phyloP scores from a whole-genome alignment of 2,113 vertebrate species.

The Atractosteus spatula region DNA sequence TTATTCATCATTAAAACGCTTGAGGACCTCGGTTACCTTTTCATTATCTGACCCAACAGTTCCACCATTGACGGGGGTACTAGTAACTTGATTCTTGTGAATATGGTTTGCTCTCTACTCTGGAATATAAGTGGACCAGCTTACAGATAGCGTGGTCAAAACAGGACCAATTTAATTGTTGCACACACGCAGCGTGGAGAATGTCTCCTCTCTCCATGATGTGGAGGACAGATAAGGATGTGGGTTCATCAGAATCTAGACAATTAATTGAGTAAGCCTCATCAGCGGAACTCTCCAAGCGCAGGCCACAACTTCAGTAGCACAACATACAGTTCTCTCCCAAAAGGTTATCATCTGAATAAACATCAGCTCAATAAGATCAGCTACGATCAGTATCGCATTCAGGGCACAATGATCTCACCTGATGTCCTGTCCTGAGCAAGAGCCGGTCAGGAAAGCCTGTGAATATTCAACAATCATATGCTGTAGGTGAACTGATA shows the following conservation, averaged over 20 bases:
- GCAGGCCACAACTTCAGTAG: neutral
- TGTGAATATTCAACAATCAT: constrained; percentile 29
- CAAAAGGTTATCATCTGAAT: constrained; percentile 36
- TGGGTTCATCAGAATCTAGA: too few relatives aligned
- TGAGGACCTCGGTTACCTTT: too few relatives aligned
- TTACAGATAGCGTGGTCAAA: neutral
- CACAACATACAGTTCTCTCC: neutral
- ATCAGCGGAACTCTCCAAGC: neutral
- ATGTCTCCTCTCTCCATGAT: too few relatives aligned
- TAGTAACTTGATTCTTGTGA: too few relatives aligned
- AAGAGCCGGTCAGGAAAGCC: constrained; percentile 7
- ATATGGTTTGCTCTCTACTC: too few relatives aligned
- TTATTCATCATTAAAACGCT: too few relatives aligned
- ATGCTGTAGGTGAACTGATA: constrained; percentile 11
- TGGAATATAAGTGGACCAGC: too few relatives aligned
- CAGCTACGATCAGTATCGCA: constrained; percentile 7
- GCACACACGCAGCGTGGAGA: neutral
- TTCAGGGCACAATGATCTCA: neutral
- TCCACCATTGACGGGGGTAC: too few relatives aligned
- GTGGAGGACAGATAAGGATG: too few relatives aligned
- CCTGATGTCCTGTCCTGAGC: neutral
- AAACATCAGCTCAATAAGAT: constrained; percentile 24
- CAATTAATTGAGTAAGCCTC: neutral
- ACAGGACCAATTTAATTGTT: neutral
- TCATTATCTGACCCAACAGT: too few relatives aligned